Percentiles rank a stretch among this genome's conserved stretches.
Conservation (phyloP, 2,888 invertebrate species). For the Aplocera efformata region DNA sequence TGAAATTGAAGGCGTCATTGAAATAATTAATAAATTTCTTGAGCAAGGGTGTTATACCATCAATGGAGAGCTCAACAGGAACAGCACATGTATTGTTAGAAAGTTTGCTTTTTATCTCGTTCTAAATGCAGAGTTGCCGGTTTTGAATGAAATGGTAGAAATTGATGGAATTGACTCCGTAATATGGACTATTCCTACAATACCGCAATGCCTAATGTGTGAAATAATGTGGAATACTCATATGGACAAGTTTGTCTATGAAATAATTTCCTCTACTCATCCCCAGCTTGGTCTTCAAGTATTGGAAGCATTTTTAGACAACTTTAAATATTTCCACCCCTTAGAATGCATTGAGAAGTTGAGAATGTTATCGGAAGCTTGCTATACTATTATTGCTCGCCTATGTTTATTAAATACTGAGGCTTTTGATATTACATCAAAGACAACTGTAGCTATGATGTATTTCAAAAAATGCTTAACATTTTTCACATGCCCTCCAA, state of each 20-base stretch:
- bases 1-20: conserved; percentile 47
- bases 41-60: conserved; percentile 45
- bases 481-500: conserved; percentile 57
- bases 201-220: conserved; percentile 61
- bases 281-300: conserved; percentile 59
- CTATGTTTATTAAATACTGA: conserved; percentile 50
- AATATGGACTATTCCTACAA: conserved; percentile 59
- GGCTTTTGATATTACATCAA: conserved; percentile 25
- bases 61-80: conserved; percentile 30
- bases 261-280: conserved; percentile 52
- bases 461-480: conserved; percentile 53
- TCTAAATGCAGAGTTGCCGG: conserved; percentile 57
- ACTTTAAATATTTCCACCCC: conserved; percentile 60
- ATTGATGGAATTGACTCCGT: conserved; percentile 53
- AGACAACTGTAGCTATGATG: conserved; percentile 37
- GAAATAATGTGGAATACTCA: conserved; percentile 62
- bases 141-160: conserved; percentile 51
- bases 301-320: conserved; percentile 48
- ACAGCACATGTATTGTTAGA: conserved; percentile 36
- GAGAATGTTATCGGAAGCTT: conserved; percentile 43
- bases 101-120: conserved; percentile 60
- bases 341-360: conserved; percentile 48
- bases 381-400: conserved; percentile 53
- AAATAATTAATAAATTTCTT: conserved; percentile 46
- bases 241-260: conserved; percentile 56